These are phyloP conservation scores for Limulus polyphemus DNA, from an alignment of 2,888 invertebrate species.

Conservation along the genomic window DNA sequence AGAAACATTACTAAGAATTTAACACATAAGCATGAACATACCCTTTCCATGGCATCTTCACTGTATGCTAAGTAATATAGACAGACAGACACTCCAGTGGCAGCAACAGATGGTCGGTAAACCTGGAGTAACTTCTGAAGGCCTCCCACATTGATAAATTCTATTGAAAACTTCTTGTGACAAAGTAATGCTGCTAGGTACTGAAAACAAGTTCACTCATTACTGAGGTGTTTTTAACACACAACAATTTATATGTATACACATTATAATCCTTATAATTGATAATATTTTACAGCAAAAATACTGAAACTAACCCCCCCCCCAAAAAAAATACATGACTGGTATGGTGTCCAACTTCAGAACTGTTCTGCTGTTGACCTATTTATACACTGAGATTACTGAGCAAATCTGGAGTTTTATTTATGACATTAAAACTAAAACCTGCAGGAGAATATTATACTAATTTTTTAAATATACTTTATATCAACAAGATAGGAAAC, in stretches of 20 bases:
- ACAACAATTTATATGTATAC: background rate
- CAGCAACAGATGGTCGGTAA: conserved; percentile 83
- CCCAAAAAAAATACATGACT: no score
- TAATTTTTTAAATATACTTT: no score
- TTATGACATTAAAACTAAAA: no score
- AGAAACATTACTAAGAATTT: conserved; percentile 39
- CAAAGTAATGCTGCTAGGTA: conserved; percentile 87
- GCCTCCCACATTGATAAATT: conserved; percentile 81
- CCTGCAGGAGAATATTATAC: no score
- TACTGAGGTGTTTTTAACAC: background rate
- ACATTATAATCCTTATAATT: no score
- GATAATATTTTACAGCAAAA: no score
- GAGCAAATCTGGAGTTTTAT: no score
- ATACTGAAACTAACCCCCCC: no score
- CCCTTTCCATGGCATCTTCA: conserved; percentile 93
- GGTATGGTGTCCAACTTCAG: no score
- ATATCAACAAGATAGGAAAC: no score
- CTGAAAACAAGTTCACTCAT: conserved; percentile 36
- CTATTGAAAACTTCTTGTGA: conserved; percentile 95
- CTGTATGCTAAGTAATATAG: conserved; percentile 93
- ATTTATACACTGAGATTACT: no score
- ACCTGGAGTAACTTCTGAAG: conserved; percentile 74
- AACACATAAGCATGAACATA: conserved; percentile 63
- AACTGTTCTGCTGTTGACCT: no score
- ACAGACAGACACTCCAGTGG: conserved; percentile 91